Percentiles rank a stretch among this genome's conserved stretches.
Evolutionary conservation across 2,797 vertebrate species (phyloP).

Genomic region (Acrocephalus scirpaceus): DNA sequence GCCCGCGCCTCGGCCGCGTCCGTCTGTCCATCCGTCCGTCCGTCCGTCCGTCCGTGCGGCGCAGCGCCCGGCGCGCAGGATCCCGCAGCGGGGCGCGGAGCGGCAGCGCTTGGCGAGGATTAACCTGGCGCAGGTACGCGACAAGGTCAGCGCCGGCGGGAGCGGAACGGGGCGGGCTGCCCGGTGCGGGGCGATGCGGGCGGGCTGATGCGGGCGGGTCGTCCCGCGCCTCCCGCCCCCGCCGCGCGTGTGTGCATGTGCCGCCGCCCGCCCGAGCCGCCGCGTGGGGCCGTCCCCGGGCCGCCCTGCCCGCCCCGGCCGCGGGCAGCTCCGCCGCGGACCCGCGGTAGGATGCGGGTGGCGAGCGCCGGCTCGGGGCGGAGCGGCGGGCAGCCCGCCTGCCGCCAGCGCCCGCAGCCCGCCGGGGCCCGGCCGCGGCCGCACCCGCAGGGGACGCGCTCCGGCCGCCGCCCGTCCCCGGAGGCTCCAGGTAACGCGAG

Average conservation of each 20-base stretch:
- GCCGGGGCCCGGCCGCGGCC: slow-evolving; percentile 66
- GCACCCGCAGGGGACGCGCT: slow-evolving; percentile 73
- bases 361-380: slow-evolving; percentile 73
- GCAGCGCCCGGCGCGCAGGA: slow-evolving; percentile 27
- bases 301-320: slow-evolving; percentile 66
- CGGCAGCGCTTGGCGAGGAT: slow-evolving; percentile 33
- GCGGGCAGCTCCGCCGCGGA: slow-evolving; percentile 45
- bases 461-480: slow-evolving; percentile 69
- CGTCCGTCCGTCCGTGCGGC: neutral
- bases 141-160: slow-evolving; percentile 74
- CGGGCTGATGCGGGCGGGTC: neutral
- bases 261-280: neutral
- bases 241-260: neutral
- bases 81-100: neutral
- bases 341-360: slow-evolving; percentile 72
- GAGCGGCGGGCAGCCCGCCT: slow-evolving; percentile 63
- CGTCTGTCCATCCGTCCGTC: neutral
- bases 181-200: neutral
- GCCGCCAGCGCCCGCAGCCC: slow-evolving; percentile 56
- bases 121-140: slow-evolving; percentile 72
- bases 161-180: neutral
- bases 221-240: neutral
- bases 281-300: slow-evolving; percentile 63
- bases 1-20: neutral
- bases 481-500: slow-evolving; percentile 74